Evolutionary conservation across 2,888 invertebrate species (phyloP).

Genomic region (Hemicrepidius hirtus): DNA sequence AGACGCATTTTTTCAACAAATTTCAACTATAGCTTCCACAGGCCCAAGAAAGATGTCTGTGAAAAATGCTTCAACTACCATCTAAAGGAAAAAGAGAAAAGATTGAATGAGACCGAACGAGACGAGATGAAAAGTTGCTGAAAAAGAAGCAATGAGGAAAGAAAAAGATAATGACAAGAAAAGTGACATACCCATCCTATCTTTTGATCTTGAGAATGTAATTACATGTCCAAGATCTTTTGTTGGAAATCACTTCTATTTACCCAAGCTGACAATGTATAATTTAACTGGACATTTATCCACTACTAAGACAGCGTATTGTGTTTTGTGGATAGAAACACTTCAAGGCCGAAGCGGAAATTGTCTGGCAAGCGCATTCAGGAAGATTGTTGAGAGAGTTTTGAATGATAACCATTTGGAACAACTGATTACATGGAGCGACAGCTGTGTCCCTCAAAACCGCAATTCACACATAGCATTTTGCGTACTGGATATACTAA

Average conservation of each 20-base stretch:
- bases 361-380: slow-evolving; percentile 57
- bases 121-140: no score
- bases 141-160: slow-evolving; percentile 4
- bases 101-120: no score
- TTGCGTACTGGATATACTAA: slow-evolving; percentile 45
- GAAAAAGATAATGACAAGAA: not conserved
- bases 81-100: no score
- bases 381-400: slow-evolving; percentile 57
- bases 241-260: slow-evolving; percentile 55
- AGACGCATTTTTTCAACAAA: not conserved
- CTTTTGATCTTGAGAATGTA: slow-evolving; percentile 57
- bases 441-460: slow-evolving; percentile 57
- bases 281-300: slow-evolving; percentile 59
- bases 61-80: no score
- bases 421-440: no score
- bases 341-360: slow-evolving; percentile 52
- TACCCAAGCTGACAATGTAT: slow-evolving; percentile 56
- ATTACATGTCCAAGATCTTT: slow-evolving; percentile 56
- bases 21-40: slow-evolving; percentile 11
- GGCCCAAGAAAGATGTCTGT: no score
- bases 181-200: no score
- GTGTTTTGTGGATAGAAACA: slow-evolving; percentile 47
- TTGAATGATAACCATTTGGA: slow-evolving; percentile 52
- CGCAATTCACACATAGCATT: slow-evolving; percentile 51
- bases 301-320: slow-evolving; percentile 34